Percentiles rank a stretch among this genome's conserved stretches.
These are phyloP conservation scores for Verasper variegatus DNA, from an alignment of 2,113 vertebrate species.

Conservation along the genomic window DNA sequence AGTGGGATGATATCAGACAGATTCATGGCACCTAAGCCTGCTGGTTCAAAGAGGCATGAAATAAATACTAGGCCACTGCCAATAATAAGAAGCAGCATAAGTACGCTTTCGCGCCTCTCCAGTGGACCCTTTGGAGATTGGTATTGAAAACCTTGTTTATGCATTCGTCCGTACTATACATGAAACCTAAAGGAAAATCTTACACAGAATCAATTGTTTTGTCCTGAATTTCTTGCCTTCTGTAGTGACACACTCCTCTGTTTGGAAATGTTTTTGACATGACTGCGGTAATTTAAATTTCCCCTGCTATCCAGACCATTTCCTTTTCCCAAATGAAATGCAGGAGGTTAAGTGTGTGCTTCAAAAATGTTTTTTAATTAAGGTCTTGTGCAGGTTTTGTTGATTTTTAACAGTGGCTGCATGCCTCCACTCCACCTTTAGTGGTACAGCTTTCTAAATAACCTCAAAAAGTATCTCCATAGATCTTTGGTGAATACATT, in stretches of 20 bases:
- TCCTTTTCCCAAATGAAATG: slow-evolving; percentile 26
- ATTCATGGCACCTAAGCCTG: slow-evolving; percentile 72
- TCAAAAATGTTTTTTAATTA: neutral
- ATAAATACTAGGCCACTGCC: slow-evolving; percentile 76
- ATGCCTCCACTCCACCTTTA: slow-evolving; percentile 37
- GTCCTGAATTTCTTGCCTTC: slow-evolving; percentile 29
- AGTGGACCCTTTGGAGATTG: slow-evolving; percentile 59
- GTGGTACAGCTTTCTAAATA: slow-evolving; percentile 25
- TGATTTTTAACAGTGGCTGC: slow-evolving; percentile 27
- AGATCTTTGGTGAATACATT: slow-evolving; percentile 39
- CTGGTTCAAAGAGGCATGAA: slow-evolving; percentile 83
- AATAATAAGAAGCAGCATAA: slow-evolving; percentile 64
- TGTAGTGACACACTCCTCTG: slow-evolving; percentile 21
- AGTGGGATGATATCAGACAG: slow-evolving; percentile 82
- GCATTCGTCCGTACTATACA: slow-evolving; percentile 52
- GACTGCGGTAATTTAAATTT: slow-evolving; percentile 23
- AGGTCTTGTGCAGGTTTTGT: slow-evolving; percentile 1
- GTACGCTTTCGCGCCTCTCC: slow-evolving; percentile 49
- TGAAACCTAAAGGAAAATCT: slow-evolving; percentile 62
- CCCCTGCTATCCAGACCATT: neutral
- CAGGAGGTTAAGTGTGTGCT: slow-evolving; percentile 15
- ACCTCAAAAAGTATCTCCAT: slow-evolving; percentile 32
- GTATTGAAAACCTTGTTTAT: slow-evolving; percentile 68
- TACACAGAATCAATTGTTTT: slow-evolving; percentile 56
- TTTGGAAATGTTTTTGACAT: slow-evolving; percentile 37